A percentile compares a stretch with the other conserved stretches of the same genome.
These are phyloP conservation scores for Enteromius afrohamiltoni DNA, from an alignment of 2,797 vertebrate genomes.

Conservation along the genomic window DNA sequence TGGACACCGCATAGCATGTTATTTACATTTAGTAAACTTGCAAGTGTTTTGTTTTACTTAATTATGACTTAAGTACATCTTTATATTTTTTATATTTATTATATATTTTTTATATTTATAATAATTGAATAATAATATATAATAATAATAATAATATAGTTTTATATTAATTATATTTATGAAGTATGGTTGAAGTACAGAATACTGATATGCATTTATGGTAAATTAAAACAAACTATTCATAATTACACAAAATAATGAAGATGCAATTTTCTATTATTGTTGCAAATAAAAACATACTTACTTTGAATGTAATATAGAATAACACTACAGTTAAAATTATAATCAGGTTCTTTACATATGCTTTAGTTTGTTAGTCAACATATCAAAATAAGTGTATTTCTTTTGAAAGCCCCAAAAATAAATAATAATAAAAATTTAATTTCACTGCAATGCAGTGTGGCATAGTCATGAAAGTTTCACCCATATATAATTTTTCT, in stretches of 20 bases:
- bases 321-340: background rate
- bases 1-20: background rate
- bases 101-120: too few relatives aligned
- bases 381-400: background rate
- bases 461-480: background rate
- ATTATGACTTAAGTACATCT: background rate
- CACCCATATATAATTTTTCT: background rate
- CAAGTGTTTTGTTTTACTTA: background rate
- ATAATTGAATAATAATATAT: too few relatives aligned
- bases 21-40: background rate
- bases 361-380: background rate
- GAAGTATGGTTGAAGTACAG: background rate
- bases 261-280: background rate
- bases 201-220: background rate
- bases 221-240: background rate
- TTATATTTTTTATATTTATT: too few relatives aligned
- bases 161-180: too few relatives aligned
- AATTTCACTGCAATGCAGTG: background rate
- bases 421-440: background rate
- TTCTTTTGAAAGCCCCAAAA: background rate
- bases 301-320: background rate
- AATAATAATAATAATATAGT: too few relatives aligned
- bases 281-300: background rate
- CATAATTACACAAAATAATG: background rate
- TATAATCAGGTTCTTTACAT: background rate